A percentile compares a stretch with the other conserved stretches of the same genome.
Evolutionary conservation across 2,113 vertebrate species (phyloP).

Genomic region (Willisornis vidua): DNA sequence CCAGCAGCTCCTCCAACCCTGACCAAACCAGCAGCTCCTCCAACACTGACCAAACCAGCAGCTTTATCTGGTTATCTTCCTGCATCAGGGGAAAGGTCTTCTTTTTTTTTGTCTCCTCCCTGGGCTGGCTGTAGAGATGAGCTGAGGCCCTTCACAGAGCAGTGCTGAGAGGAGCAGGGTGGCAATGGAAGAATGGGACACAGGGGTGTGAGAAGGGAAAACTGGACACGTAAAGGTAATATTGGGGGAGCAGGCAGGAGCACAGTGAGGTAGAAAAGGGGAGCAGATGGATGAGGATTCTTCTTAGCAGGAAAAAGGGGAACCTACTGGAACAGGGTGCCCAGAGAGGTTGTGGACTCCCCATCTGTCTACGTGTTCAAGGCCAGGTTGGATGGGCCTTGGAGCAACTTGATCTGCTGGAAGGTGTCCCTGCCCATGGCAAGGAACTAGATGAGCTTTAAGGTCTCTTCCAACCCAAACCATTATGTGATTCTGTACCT

Average conservation of each 20-base stretch:
- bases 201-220: not conserved
- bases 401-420: not conserved
- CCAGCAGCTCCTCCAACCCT: not conserved
- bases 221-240: not conserved
- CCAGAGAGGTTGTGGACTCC: not conserved
- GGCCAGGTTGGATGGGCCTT: not conserved
- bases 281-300: not conserved
- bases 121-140: not conserved
- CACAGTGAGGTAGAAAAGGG: accelerated
- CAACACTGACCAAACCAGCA: not conserved
- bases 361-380: not conserved
- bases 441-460: not conserved
- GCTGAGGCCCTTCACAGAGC: accelerated
- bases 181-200: not conserved
- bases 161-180: not conserved
- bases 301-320: not conserved
- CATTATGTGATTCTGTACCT: not conserved
- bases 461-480: not conserved
- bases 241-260: not conserved
- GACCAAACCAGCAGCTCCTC: too few relatives aligned
- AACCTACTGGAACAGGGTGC: not conserved
- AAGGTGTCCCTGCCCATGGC: not conserved
- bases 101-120: not conserved
- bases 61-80: accelerated
- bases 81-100: not conserved